A percentile compares a stretch with the other conserved stretches of the same genome.
Conservation (phyloP, 2,113 vertebrate genomes). For the Actenoides lindsayi region DNA sequence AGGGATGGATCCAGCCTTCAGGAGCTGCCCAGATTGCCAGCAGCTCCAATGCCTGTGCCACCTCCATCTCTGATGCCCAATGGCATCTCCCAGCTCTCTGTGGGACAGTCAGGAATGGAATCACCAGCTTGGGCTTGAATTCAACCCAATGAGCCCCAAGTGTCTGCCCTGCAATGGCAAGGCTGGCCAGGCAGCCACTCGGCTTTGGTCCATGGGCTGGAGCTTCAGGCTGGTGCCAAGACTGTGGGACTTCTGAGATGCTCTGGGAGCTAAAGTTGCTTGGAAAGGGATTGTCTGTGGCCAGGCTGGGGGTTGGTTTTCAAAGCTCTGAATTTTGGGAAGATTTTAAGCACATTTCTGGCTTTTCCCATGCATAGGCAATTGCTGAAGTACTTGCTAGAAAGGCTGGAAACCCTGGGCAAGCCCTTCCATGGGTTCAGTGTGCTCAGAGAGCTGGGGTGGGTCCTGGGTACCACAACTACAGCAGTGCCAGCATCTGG, state of each 20-base stretch:
- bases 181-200: accelerated
- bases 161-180: accelerated
- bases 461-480: background rate
- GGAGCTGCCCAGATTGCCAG: background rate
- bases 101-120: background rate
- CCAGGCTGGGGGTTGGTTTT: background rate
- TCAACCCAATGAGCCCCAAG: background rate
- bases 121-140: background rate
- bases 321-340: background rate
- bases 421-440: accelerated
- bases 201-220: background rate
- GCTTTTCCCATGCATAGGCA: background rate
- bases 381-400: background rate
- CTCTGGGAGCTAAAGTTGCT: background rate
- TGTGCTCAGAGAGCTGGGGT: background rate
- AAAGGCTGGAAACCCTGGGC: background rate
- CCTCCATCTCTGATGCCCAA: accelerated
- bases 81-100: background rate
- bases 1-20: accelerated
- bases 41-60: accelerated
- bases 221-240: background rate
- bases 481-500: accelerated
- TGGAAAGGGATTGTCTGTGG: background rate
- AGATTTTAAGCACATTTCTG: background rate
- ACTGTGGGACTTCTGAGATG: background rate